Base-by-base conservation (phyloP, 2,113 vertebrate genomes). In the Rattus rattus region DNA sequence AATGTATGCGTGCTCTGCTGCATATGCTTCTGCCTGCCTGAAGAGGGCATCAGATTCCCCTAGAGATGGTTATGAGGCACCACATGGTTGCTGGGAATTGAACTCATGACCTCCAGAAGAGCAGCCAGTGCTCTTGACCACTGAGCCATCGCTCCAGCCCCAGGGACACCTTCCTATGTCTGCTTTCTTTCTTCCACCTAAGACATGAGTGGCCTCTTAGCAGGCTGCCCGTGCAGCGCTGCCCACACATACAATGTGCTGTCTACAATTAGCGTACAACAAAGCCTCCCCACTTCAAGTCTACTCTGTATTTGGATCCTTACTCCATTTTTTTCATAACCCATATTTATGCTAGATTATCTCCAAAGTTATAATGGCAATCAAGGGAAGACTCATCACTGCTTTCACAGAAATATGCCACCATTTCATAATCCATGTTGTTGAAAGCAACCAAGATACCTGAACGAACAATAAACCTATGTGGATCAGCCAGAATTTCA, bases 391-490 rank as follows among this genome's bases (percentile, higher is more conserved):
- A 84, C 2, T 88, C 43, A 22, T 91, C 24, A 84, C 14, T 54
- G 5, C 67, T 91, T 72, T 86, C 4, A 73, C 2, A 90, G 59
- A 94, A 87, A 90, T 79, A 81, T 9, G n/a, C 36, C 2, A 88
- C 14, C 28, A 87, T 52, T 91, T 87, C 77, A 89, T 36, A 43
- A 65, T 65, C n/a, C 67, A 0, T 90, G 88, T 49, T 79, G 43
- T 11, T 83, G 56, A 91, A 95, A 91, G 72, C 12, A 96, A 90
- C 90, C 59, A 59, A 88, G 11, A 54, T 65, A 73, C 24, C 65
- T 83, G 13, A 95, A n/a, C 9, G 59, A 77, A 43, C 30, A 86
- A 26, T 3, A 93, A 59, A 47, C 56, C 49, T 14, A 67, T 22
- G 49, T 69, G 47, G 81, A 73, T 84, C 56, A 72, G 36, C 9